phyloP scores from a whole-genome alignment of 2,113 vertebrate genomes.

The Melanerpes formicivorus region DNA sequence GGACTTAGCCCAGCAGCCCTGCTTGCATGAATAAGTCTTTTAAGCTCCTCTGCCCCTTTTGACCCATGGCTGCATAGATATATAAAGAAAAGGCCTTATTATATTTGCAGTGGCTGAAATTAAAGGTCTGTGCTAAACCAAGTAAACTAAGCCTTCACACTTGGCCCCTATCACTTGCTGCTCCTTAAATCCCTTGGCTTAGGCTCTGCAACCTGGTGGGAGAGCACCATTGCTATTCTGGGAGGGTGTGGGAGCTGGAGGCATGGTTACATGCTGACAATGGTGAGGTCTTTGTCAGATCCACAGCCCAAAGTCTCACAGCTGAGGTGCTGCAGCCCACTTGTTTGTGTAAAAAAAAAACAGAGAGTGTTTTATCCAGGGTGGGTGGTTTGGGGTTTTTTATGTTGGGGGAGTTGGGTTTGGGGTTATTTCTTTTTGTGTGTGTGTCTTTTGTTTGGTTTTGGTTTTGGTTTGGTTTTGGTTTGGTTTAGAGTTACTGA shows the following conservation, averaged over 20 bases:
- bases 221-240: not conserved
- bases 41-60: slow-evolving; percentile 60
- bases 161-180: slow-evolving; percentile 17
- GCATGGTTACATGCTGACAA: not conserved
- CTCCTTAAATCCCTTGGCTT: slow-evolving; percentile 28
- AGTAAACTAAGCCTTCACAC: slow-evolving; percentile 39
- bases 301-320: not conserved
- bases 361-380: slow-evolving; percentile 3
- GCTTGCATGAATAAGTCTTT: slow-evolving; percentile 53
- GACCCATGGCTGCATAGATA: slow-evolving; percentile 18
- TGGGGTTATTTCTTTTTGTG: no score
- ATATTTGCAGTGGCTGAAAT: slow-evolving; percentile 42
- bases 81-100: slow-evolving; percentile 61
- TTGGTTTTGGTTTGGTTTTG: not conserved
- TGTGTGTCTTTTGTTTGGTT: no score
- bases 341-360: not conserved
- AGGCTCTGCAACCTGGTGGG: slow-evolving; percentile 13
- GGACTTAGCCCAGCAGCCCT: slow-evolving; percentile 44
- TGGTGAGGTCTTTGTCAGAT: not conserved
- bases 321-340: not conserved
- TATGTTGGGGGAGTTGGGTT: no score
- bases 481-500: not conserved
- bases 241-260: slow-evolving; percentile 4
- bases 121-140: slow-evolving; percentile 33
- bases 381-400: no score